These are phyloP conservation scores for Heliconius himera DNA, from an alignment of 1,140 invertebrate genomes.

Conservation along the genomic window DNA sequence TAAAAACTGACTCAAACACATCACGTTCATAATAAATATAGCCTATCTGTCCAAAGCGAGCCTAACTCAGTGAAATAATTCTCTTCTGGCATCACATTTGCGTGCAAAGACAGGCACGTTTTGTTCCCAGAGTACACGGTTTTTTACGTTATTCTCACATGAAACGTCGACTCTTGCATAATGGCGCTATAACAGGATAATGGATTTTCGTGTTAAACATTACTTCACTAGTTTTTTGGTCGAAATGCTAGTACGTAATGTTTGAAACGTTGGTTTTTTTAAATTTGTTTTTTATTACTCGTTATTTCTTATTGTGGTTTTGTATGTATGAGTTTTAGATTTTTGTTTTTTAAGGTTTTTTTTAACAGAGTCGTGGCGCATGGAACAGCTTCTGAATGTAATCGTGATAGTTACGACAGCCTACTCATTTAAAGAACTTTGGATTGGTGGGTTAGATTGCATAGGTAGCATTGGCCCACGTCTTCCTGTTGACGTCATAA, in stretches of 20 bases:
- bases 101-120: neutral
- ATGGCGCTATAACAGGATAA: constrained; percentile 21
- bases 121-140: neutral
- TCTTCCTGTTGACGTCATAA: too few species aligned
- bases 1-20: too few species aligned
- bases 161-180: constrained; percentile 16
- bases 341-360: too few species aligned
- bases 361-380: too few species aligned
- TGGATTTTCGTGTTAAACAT: constrained; percentile 22
- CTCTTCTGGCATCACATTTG: constrained; percentile 3
- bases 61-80: neutral
- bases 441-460: too few species aligned
- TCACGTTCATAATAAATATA: too few species aligned
- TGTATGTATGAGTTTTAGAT: too few species aligned
- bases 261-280: neutral
- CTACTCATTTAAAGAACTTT: too few species aligned
- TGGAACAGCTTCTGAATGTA: too few species aligned
- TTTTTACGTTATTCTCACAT: constrained; percentile 8
- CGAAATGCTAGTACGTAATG: neutral
- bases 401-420: too few species aligned
- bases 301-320: neutral
- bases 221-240: neutral
- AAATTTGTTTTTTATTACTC: neutral
- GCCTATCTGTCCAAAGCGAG: neutral
- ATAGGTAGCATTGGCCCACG: too few species aligned